Evolutionary conservation across 2,888 invertebrate species (phyloP).

Genomic region (Clostera curtula): DNA sequence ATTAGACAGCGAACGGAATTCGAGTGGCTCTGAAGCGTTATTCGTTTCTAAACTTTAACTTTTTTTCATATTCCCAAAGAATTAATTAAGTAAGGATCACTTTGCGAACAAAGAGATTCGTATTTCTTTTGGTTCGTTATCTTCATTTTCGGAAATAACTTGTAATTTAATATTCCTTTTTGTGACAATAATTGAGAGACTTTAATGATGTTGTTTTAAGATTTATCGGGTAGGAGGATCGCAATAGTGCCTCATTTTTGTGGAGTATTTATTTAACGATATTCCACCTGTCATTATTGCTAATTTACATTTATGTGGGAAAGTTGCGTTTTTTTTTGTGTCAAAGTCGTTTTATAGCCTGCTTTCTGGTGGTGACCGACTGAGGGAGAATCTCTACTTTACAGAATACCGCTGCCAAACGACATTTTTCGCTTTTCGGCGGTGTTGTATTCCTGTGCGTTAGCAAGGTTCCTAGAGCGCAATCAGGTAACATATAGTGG

Average conservation of each 20-base stretch:
- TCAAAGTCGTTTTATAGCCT: too few relatives aligned
- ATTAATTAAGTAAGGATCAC: slow-evolving; percentile 54
- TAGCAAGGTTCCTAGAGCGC: too few relatives aligned
- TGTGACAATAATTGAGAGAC: slow-evolving; percentile 18
- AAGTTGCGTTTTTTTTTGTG: too few relatives aligned
- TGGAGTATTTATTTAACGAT: too few relatives aligned
- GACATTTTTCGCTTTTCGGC: too few relatives aligned
- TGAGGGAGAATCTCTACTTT: too few relatives aligned
- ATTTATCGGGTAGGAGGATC: slow-evolving; percentile 12
- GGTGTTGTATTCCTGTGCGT: too few relatives aligned
- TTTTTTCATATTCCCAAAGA: slow-evolving; percentile 37
- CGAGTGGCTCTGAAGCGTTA: slow-evolving; percentile 36
- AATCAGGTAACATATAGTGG: too few relatives aligned
- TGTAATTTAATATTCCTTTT: slow-evolving; percentile 25
- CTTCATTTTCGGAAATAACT: slow-evolving; percentile 25
- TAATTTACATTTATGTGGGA: too few relatives aligned
- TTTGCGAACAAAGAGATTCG: slow-evolving; percentile 34
- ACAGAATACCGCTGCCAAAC: too few relatives aligned
- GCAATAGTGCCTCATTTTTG: slow-evolving; percentile 6
- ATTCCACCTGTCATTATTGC: too few relatives aligned
- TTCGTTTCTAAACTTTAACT: slow-evolving; percentile 41
- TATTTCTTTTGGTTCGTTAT: slow-evolving; percentile 39
- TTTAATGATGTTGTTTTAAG: slow-evolving; percentile 19
- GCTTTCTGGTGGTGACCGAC: too few relatives aligned
- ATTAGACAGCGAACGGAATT: slow-evolving; percentile 40